A percentile compares a stretch with the other conserved stretches of the same genome.
Evolutionary conservation across 2,113 vertebrate species (phyloP).

Genomic region (Plectropomus leopardus): DNA sequence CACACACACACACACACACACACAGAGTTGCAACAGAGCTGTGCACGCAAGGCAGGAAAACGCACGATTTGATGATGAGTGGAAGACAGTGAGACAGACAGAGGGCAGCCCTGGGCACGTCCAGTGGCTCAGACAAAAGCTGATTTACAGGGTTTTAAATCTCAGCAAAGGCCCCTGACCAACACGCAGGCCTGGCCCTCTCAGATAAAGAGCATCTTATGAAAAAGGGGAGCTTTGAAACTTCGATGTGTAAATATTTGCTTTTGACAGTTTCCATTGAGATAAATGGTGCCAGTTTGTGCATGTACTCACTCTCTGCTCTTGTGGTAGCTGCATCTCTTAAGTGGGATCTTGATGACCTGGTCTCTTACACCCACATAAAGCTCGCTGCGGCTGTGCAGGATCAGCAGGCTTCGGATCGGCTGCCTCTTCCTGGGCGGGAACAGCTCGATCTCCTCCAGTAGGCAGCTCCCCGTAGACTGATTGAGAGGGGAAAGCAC

Average conservation of each 20-base stretch:
- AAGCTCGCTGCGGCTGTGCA: conserved; percentile 95
- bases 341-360: conserved; percentile 94
- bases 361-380: conserved; percentile 94
- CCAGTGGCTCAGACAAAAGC: conserved; percentile 69
- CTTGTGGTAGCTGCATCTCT: conserved; percentile 93
- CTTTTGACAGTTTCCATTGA: conserved; percentile 46
- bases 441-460: conserved; percentile 95
- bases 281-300: conserved; percentile 53
- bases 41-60: not conserved
- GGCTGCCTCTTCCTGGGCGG: conserved; percentile 88
- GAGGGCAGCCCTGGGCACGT: conserved; percentile 59
- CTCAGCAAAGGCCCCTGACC: conserved; percentile 57
- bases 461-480: conserved; percentile 90
- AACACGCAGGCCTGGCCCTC: conserved; percentile 60
- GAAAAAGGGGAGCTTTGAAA: conserved; percentile 56
- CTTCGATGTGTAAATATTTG: conserved; percentile 47
- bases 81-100: conserved; percentile 28
- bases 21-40: not conserved
- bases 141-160: conserved; percentile 74
- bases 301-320: conserved; percentile 88
- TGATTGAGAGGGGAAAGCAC: conserved; percentile 93
- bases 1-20: conserved; percentile 3
- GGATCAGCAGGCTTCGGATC: conserved; percentile 92
- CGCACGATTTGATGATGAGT: conserved; percentile 25
- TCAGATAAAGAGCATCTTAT: conserved; percentile 69